Base-by-base conservation (phyloP, 2,888 invertebrate species). In the Phrixothrix hirtus region DNA sequence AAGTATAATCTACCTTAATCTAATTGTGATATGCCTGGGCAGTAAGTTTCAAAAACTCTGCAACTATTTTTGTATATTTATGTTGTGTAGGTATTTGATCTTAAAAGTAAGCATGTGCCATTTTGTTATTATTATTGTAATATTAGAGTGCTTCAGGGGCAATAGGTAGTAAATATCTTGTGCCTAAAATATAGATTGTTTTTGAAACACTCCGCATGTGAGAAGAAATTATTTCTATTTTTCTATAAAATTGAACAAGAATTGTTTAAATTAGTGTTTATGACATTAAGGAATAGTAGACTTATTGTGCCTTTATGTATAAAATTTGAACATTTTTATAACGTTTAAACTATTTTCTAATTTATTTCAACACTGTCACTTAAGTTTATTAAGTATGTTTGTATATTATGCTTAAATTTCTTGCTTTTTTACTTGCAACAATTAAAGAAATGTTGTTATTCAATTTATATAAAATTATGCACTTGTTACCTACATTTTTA, bases 401-500 rank as follows among this genome's bases (percentile, higher is more conserved):
- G 21, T 30, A 46, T 16, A 17, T 11, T 47, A 34, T 17, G 43
- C 49, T 54, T 49, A 29, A 39, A 51, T 45, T 45, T 37, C 36
- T 45, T 45, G 52, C 44, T 50, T 42, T 46, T 37, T 14, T 48
- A 29, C 35, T 50, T 26, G 38, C 44, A 16, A 41, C 41, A 39
- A 29, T 37, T 37, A 47, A 45, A 31, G 30, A 39, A 27, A 30
- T 32, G 29, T 46, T 43, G 46, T 51, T 47, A 43, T 21, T 48
- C 11, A 10, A 30, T 39, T 16, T 47, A 47, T 42, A 52, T 50
- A 54, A 60, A 54, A 58, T 54, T 55, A 58, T 46, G 55, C 58
- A 61, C 58, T 60, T 55, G 66, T 66, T 67, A 67, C 66, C 66
- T 67, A 63, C 65, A 59, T 57, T 60, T 45, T 60, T 57, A 58